Percentiles rank a stretch among this genome's conserved stretches.
Conservation (phyloP, 1,140 invertebrate genomes). For the Drosophila tristis region DNA sequence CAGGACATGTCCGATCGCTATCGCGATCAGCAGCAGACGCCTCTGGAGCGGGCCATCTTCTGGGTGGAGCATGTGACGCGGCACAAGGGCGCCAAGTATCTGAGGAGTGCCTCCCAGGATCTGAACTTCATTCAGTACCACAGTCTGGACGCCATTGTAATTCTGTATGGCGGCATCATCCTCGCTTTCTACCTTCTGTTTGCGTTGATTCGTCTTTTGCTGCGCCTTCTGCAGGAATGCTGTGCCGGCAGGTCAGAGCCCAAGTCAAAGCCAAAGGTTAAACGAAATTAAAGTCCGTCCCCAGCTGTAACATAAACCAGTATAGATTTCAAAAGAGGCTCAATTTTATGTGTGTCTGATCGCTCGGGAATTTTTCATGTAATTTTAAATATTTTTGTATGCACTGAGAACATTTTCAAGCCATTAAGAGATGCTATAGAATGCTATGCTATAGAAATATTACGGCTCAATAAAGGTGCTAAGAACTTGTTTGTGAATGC, state of each 20-base stretch:
- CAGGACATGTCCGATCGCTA: slow-evolving; percentile 87
- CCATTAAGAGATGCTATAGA: no score
- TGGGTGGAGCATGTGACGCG: slow-evolving; percentile 89
- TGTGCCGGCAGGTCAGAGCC: no score
- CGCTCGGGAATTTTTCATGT: no score
- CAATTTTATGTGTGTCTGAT: no score
- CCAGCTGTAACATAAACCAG: no score
- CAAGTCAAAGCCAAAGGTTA: slow-evolving; percentile 14
- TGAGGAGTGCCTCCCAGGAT: slow-evolving; percentile 85
- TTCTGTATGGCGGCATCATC: slow-evolving; percentile 66
- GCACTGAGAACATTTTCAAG: no score
- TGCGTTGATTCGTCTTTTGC: slow-evolving; percentile 38
- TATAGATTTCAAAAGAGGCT: no score
- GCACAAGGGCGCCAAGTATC: slow-evolving; percentile 85
- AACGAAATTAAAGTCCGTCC: slow-evolving; percentile 9
- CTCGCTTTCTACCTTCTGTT: slow-evolving; percentile 46
- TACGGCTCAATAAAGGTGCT: no score
- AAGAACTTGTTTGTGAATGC: no score
- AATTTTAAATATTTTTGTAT: no score
- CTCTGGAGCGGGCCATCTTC: slow-evolving; percentile 88
- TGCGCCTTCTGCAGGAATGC: slow-evolving; percentile 30
- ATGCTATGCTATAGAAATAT: no score
- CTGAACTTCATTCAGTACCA: slow-evolving; percentile 86
- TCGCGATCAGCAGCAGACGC: slow-evolving; percentile 86
- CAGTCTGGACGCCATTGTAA: slow-evolving; percentile 84